phyloP scores from a whole-genome alignment of 2,113 vertebrate species.

The Microcebus murinus region DNA sequence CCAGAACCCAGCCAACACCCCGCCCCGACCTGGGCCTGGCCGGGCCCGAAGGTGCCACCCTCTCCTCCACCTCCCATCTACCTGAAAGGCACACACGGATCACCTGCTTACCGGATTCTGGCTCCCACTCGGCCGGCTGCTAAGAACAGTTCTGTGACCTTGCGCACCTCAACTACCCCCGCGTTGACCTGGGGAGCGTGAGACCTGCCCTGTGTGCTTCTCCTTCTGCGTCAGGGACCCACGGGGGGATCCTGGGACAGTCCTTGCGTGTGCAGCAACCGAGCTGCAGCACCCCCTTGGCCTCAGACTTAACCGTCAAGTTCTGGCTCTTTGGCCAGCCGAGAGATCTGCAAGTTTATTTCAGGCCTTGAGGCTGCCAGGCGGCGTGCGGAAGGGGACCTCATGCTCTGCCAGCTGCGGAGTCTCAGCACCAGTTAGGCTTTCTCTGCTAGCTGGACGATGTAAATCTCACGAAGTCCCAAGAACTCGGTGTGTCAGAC shows the following conservation, averaged over 20 bases:
- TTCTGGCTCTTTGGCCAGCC: not conserved
- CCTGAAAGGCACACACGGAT: not conserved
- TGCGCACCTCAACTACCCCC: not conserved
- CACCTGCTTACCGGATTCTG: not conserved
- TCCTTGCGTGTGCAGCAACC: not conserved
- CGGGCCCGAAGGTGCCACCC: not conserved
- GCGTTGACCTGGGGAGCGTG: not conserved
- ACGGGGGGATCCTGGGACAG: not conserved
- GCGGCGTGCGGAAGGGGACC: not conserved
- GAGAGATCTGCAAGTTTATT: not conserved
- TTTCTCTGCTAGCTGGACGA: not conserved
- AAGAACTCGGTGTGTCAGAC: not conserved
- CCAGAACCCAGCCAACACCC: not conserved
- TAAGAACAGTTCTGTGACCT: not conserved
- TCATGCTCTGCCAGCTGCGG: rapidly evolving
- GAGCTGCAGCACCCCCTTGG: rapidly evolving
- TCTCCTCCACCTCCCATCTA: not conserved
- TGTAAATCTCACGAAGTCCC: not conserved
- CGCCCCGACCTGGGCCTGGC: not conserved
- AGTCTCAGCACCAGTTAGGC: not conserved
- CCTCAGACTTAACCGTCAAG: not conserved
- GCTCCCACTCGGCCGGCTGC: not conserved
- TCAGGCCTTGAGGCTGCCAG: not conserved
- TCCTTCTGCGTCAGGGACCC: not conserved
- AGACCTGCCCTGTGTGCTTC: not conserved